phyloP scores from a whole-genome alignment of 2,888 invertebrate species.

The Cremastobaeus sp. region DNA sequence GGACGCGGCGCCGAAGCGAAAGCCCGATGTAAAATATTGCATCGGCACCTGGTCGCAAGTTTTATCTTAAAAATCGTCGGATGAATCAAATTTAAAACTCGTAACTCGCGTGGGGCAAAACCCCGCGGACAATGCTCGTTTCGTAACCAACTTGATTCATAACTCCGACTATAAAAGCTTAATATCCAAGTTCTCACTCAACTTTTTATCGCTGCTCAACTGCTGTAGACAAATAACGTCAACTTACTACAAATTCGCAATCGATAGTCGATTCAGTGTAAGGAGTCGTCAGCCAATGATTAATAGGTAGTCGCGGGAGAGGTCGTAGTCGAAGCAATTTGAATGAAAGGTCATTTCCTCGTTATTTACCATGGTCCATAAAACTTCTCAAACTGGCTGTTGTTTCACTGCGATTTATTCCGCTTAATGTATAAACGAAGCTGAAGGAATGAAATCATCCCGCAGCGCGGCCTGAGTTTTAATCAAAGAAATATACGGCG shows the following conservation, averaged over 20 bases:
- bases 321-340: too few relatives aligned
- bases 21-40: conserved; percentile 22
- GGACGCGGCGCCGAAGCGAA: not conserved
- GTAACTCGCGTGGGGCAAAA: conserved; percentile 25
- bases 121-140: conserved; percentile 24
- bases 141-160: conserved; percentile 11
- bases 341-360: too few relatives aligned
- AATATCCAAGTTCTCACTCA: conserved; percentile 31
- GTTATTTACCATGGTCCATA: too few relatives aligned
- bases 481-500: conserved; percentile 42
- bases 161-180: conserved; percentile 15
- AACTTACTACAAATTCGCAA: conserved; percentile 10
- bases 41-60: conserved; percentile 15
- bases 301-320: too few relatives aligned
- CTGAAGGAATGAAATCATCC: conserved; percentile 16
- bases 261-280: too few relatives aligned
- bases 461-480: conserved; percentile 33
- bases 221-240: conserved; percentile 22
- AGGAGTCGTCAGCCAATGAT: too few relatives aligned
- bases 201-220: conserved; percentile 10
- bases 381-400: too few relatives aligned
- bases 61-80: conserved; percentile 18
- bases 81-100: conserved; percentile 27
- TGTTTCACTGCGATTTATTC: too few relatives aligned
- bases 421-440: too few relatives aligned